Evolutionary conservation across 2,113 vertebrate genomes (phyloP).

Genomic region (Tachysurus vachellii): DNA sequence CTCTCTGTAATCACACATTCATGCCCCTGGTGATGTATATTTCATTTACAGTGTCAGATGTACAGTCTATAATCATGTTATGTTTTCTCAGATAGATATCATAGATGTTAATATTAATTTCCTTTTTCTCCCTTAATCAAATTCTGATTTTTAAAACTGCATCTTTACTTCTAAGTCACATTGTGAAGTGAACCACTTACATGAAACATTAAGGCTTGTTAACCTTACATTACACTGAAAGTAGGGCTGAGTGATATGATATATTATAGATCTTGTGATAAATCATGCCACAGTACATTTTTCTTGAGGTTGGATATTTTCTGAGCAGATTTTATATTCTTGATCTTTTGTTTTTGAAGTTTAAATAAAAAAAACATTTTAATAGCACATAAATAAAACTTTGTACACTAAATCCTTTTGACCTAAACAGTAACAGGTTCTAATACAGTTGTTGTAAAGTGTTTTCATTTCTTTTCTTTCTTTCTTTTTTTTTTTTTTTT

Average conservation of each 20-base stretch:
- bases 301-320: not conserved
- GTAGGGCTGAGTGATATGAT: not conserved
- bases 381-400: not conserved
- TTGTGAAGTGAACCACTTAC: not conserved
- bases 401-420: not conserved
- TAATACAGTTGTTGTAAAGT: not conserved
- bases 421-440: too few species aligned
- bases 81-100: not conserved
- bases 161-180: not conserved
- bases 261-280: not conserved
- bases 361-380: too few species aligned
- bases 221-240: not conserved
- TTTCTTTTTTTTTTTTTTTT: not conserved
- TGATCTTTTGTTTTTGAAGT: not conserved
- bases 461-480: not conserved
- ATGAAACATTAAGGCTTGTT: not conserved
- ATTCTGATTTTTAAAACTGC: not conserved
- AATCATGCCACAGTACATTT: not conserved
- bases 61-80: not conserved
- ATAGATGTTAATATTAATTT: not conserved
- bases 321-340: not conserved
- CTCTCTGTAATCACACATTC: not conserved
- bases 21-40: conserved; percentile 9
- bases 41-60: not conserved
- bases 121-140: not conserved